Evolutionary conservation across 1,140 invertebrate genomes (phyloP).

Genomic region (Bombyx mandarina): DNA sequence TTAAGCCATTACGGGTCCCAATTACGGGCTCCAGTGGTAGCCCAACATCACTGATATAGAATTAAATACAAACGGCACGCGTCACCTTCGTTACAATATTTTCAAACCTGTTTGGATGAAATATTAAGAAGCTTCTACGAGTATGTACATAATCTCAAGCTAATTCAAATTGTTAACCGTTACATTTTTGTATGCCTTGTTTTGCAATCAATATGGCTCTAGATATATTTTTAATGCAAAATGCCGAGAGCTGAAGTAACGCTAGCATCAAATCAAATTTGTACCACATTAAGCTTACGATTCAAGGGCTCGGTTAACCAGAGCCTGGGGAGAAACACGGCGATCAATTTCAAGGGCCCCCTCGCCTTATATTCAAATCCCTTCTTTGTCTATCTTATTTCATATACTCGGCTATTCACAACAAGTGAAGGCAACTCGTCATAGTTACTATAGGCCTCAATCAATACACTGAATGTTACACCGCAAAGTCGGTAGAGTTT

Average conservation of each 20-base stretch:
- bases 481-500: slow-evolving; percentile 1
- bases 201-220: background rate
- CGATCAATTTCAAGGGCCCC: slow-evolving; percentile 68
- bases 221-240: too few species aligned
- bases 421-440: slow-evolving; percentile 10
- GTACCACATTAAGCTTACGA: slow-evolving; percentile 44
- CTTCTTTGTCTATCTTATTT: slow-evolving; percentile 61
- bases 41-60: slow-evolving; percentile 31
- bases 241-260: slow-evolving; percentile 3
- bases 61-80: slow-evolving; percentile 36
- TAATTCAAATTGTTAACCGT: background rate
- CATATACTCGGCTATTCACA: slow-evolving; percentile 52
- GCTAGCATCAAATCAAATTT: slow-evolving; percentile 53
- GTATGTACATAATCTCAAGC: background rate
- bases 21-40: slow-evolving; percentile 46
- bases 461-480: too few species aligned
- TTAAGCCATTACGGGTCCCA: slow-evolving; percentile 44
- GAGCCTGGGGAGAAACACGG: slow-evolving; percentile 48
- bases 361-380: slow-evolving; percentile 62
- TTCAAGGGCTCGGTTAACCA: slow-evolving; percentile 55
- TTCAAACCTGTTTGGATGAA: slow-evolving; percentile 13
- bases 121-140: too few species aligned
- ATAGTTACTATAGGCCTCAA: too few species aligned
- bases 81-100: slow-evolving; percentile 15
- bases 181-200: background rate